phyloP scores from a whole-genome alignment of 1,140 invertebrate genomes.

The Stratiolaelaps scimitus region DNA sequence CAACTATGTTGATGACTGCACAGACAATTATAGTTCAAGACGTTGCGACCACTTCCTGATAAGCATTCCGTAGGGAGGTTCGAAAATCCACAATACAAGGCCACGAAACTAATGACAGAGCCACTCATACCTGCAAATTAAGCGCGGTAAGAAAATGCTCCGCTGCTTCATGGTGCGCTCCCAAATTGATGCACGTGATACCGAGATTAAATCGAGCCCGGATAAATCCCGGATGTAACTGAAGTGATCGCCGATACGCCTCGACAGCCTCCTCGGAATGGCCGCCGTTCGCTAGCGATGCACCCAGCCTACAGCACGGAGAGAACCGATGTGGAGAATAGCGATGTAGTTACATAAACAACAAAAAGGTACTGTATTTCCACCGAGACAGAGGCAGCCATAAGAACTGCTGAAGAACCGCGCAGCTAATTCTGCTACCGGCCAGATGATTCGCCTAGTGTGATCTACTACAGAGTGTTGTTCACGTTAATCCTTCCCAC shows the following conservation, averaged over 20 bases:
- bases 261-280: conserved; percentile 87
- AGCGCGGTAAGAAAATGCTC: conserved; percentile 87
- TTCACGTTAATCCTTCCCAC: no score
- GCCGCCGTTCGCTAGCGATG: conserved; percentile 88
- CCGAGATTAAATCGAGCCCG: conserved; percentile 93
- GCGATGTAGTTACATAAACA: conserved; percentile 29
- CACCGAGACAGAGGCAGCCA: background rate
- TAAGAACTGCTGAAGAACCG: background rate
- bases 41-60: no score
- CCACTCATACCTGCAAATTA: conserved; percentile 61
- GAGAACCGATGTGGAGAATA: no score
- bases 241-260: conserved; percentile 81
- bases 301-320: conserved; percentile 52
- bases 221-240: conserved; percentile 86
- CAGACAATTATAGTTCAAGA: no score
- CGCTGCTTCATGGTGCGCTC: conserved; percentile 80
- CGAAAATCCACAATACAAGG: no score
- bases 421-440: conserved; percentile 7
- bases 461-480: conserved; percentile 24
- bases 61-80: no score
- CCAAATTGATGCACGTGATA: conserved; percentile 92
- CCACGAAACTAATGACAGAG: no score
- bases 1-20: no score
- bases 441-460: background rate
- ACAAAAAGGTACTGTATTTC: background rate